Evolutionary conservation across 2,113 vertebrate genomes (phyloP), one percentile per base, ranked within the genome.

Genomic region (Erpornis zantholeuca): DNA sequence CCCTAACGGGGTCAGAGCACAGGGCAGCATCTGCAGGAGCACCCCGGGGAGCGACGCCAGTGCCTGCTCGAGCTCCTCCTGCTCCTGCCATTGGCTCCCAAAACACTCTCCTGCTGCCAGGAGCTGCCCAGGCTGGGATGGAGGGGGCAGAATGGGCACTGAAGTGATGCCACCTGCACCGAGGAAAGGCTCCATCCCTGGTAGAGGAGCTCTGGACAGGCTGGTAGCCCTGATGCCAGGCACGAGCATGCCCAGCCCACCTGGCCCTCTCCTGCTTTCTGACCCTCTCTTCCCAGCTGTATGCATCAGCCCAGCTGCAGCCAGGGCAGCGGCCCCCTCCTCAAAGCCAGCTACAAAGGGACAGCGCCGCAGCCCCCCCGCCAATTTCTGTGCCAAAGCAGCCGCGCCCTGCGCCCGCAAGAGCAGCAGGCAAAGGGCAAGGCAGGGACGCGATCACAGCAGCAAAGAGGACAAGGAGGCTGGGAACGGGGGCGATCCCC

Each of bases 401-500:
- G 47, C 3, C 0, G 7, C 29, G 52, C 25, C 10, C 22, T 10
- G 19, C 2, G 0, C 3, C 81, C 36, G 3, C 2, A 0, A 56
- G 45, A 64, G 73, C 82, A 65, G 75, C 2, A 50, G 77, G 91
- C 15, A 6, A 85, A 88, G 82, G 82, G 50, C 70, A 50, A 64
- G 56, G 78, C 72, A 87, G 82, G 72, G 45, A 86, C 15, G 2
- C 16, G 4, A 70, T 71, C 81, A 92, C 91, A 88, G 83, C 82
- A 84, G 84, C 90, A 95, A 96, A 94, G 88, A 96, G 87, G 76
- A 96, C 87, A 96, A 95, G 92, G 79, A 96, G 15, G 84, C 95
- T 94, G 87, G 85, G 92, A 90, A 82, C 2, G 5, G 94, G 91
- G 89, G 70, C 29, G 12, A 73, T 83, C 22, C 47, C 88, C 90